phyloP scores from a whole-genome alignment of 2,888 invertebrate genomes.

The Drosophila cognata region DNA sequence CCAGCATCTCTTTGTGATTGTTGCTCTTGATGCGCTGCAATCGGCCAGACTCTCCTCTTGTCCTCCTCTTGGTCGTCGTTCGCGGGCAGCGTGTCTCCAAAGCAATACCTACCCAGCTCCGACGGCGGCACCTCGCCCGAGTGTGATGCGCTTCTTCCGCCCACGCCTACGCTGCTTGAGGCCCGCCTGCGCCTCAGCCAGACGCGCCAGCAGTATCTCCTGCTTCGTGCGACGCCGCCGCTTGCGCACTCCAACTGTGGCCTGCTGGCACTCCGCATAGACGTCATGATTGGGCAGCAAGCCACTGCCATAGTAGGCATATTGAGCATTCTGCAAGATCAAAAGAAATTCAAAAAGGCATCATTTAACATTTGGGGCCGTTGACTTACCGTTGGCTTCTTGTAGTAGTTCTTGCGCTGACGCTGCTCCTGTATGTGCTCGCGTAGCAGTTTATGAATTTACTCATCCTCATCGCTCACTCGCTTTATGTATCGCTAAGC shows the following conservation, averaged over 20 bases:
- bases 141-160: slow-evolving; percentile 58
- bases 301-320: slow-evolving; percentile 96
- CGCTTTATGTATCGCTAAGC: slow-evolving; percentile 89
- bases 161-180: slow-evolving; percentile 67
- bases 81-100: slow-evolving; percentile 86
- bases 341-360: background rate
- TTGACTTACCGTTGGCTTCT: slow-evolving; percentile 89
- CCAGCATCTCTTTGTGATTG: slow-evolving; percentile 94
- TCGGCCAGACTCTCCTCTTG: slow-evolving; percentile 93
- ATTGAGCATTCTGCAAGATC: slow-evolving; percentile 90
- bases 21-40: slow-evolving; percentile 94
- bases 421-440: slow-evolving; percentile 90
- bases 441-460: slow-evolving; percentile 90
- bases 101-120: slow-evolving; percentile 83
- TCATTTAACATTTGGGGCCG: background rate
- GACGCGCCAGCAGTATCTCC: slow-evolving; percentile 75
- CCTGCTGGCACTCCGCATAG: slow-evolving; percentile 91
- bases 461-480: slow-evolving; percentile 88
- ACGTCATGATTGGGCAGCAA: slow-evolving; percentile 95
- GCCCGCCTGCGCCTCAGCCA: slow-evolving; percentile 72
- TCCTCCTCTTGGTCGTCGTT: slow-evolving; percentile 85
- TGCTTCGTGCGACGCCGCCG: slow-evolving; percentile 84
- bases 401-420: slow-evolving; percentile 90
- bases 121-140: slow-evolving; percentile 80
- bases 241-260: slow-evolving; percentile 83